Conservation (phyloP, 2,888 invertebrate genomes). For the Eupithecia tripunctaria region DNA sequence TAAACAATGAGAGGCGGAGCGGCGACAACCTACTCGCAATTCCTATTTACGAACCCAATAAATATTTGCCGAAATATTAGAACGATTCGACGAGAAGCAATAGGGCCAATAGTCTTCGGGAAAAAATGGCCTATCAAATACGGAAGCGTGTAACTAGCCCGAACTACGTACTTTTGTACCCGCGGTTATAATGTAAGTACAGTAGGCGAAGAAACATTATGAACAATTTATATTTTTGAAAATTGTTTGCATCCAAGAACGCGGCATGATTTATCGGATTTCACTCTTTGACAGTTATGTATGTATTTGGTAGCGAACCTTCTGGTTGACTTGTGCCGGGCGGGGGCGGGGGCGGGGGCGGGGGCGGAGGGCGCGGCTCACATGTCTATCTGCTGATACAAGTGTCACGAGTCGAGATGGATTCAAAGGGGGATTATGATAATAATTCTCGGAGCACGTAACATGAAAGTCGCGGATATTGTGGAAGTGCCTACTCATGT, state of each 20-base stretch:
- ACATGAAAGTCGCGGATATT: constrained; percentile 51
- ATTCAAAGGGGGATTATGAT: constrained; percentile 56
- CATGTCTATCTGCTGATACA: constrained; percentile 45
- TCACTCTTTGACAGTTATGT: too few relatives aligned
- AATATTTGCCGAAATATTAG: not conserved
- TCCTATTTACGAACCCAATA: too few relatives aligned
- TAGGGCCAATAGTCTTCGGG: not conserved
- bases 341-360: not conserved
- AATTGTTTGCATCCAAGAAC: too few relatives aligned
- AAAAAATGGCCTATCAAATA: not conserved
- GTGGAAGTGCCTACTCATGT: constrained; percentile 32
- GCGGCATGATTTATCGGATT: too few relatives aligned
- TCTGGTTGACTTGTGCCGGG: too few relatives aligned
- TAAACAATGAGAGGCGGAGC: too few relatives aligned
- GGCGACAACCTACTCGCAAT: too few relatives aligned
- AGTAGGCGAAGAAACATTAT: too few relatives aligned
- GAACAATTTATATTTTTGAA: too few relatives aligned
- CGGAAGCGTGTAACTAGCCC: not conserved
- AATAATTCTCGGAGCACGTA: constrained; percentile 53
- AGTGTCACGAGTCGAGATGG: constrained; percentile 50
- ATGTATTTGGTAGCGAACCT: too few relatives aligned
- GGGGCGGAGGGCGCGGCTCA: not conserved
- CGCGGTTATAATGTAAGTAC: too few relatives aligned
- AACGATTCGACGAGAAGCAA: not conserved
- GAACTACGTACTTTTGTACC: too few relatives aligned